Evolutionary conservation across 2,797 vertebrate genomes (phyloP), one percentile per base, ranked within the genome.

Genomic region (Chaenodraco wilsoni): DNA sequence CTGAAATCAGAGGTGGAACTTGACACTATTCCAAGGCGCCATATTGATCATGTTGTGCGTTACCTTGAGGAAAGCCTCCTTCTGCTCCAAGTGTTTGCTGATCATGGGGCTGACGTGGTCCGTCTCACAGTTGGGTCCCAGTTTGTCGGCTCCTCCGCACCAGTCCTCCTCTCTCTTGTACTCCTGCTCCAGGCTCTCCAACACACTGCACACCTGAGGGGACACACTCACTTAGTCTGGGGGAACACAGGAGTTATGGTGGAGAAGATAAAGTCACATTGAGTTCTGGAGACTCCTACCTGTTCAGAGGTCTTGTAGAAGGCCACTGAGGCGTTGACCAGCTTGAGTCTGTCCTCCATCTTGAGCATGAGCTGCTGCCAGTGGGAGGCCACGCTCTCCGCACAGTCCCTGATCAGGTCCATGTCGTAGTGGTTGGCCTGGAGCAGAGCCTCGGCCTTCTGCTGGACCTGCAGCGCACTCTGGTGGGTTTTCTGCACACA

Each of bases 361-460:
- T 99, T 99, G 59, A 99, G 94, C 98, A 99, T 99, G 74, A 99
- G 96, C 88, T 99, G 98, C 71, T 99, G 98, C 98, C 98, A 99
- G 72, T 99, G 98, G 0, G 97, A 98, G 31, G 98, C 98, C 95
- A 99, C 81, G 88, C 84, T 92, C 72, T 99, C 98, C 0, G 98
- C 98, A 4, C 98, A 99, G 87, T 99, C 98, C 9, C 98, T 91
- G 89, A 99, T 99, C 95, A 98, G 96, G 87, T 99, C 98, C 97
- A 97, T 98, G 87, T 99, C 97, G 0, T 99, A 99, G 91, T 99
- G 98, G 85, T 97, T 98, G 48, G 97, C 97, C 93, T 99, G 98
- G 56, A 99, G 94, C 92, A 99, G 95, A 40, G 96, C 96, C 82
- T 99, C 98, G 0, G 98, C 98, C 89, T 99, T 99, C 91, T 99